These are phyloP conservation scores for Mycetomoellerius zeteki DNA, from an alignment of 1,140 invertebrate species.

Conservation along the genomic window DNA sequence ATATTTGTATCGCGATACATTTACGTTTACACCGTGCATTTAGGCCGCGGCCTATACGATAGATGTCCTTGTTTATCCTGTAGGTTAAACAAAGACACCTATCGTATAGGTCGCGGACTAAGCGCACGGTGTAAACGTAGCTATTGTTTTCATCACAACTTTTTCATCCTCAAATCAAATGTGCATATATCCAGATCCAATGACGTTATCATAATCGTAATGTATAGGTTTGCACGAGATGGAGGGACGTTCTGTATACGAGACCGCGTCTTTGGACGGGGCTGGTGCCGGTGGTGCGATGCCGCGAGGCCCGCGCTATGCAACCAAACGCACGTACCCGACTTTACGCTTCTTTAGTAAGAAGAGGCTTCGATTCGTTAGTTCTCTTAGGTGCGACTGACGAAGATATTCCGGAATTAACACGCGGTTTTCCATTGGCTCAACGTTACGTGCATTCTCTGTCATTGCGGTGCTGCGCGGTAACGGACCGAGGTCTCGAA, in stretches of 20 bases:
- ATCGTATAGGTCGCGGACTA: too few species aligned
- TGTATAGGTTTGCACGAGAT: conserved; percentile 91
- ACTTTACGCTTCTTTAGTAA: conserved; percentile 94
- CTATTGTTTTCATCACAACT: not conserved
- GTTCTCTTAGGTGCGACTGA: conserved; percentile 94
- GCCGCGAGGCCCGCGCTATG: conserved; percentile 91
- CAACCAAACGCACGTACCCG: conserved; percentile 90
- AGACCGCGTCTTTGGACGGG: conserved; percentile 94
- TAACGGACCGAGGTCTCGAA: conserved; percentile 96
- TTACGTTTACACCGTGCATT: too few species aligned
- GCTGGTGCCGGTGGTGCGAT: conserved; percentile 93
- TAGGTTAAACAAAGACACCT: too few species aligned
- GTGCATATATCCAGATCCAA: too few species aligned
- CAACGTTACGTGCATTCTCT: conserved; percentile 94
- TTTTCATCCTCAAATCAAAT: not conserved
- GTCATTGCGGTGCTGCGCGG: conserved; percentile 93
- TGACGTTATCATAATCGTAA: not conserved
- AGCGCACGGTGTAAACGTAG: too few species aligned
- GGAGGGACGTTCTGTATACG: conserved; percentile 95
- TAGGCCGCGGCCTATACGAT: too few species aligned
- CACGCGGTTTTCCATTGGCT: conserved; percentile 93
- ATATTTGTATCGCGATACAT: not conserved
- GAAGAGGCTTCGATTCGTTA: conserved; percentile 94
- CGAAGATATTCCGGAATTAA: conserved; percentile 95
- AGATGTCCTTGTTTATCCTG: too few species aligned